Evolutionary conservation across 2,113 vertebrate species (phyloP), one percentile per base, ranked within the genome.

Genomic region (Parotia lawesii): DNA sequence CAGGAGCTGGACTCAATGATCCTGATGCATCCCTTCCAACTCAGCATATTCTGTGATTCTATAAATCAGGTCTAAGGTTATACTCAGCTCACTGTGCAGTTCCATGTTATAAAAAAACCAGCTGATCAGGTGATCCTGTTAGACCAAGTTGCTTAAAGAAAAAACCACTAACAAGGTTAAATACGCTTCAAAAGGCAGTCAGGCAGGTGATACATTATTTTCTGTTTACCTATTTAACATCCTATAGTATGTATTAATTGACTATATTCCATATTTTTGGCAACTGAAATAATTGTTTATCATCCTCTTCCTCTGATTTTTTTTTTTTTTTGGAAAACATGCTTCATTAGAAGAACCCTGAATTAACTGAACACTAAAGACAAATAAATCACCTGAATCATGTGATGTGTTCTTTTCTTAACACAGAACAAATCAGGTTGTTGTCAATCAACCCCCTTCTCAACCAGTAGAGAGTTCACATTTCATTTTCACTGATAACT

Each of bases 371-470:
- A 79, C 11, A 72, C 16, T 20, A 54, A 88, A 75, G 33, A 21
- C 15, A 80, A 85, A 73, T 45, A 86, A 37, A 87, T 18, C 45
- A 48, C 11, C 9, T 28, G 15, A 45, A 57, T 53, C 37, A 65
- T 4, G 5, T 35, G 37, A 76, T 12, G 19, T 21, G 6, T 12
- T 86, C 22, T 45, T 44, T 50, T 57, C 37, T 47, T 60, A 85
- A 76, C 6, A 65, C 10, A 72, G 24, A 79, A 64, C 9, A 89
- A 73, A 60, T 31, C 3, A 40, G 13, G 10, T 2, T 64, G 11
- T 7, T 61, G 13, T 9, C 0, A 0, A 54, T 64, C 42, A 87
- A 64, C 5, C 7, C 10, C 9, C 5, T 79, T 31, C 29, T 79
- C 44, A 75, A 19, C 3, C 29, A 71, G 19, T 11, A 87, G 2